phyloP scores from a whole-genome alignment of 2,113 vertebrate species.

The Coracopsis vasa region DNA sequence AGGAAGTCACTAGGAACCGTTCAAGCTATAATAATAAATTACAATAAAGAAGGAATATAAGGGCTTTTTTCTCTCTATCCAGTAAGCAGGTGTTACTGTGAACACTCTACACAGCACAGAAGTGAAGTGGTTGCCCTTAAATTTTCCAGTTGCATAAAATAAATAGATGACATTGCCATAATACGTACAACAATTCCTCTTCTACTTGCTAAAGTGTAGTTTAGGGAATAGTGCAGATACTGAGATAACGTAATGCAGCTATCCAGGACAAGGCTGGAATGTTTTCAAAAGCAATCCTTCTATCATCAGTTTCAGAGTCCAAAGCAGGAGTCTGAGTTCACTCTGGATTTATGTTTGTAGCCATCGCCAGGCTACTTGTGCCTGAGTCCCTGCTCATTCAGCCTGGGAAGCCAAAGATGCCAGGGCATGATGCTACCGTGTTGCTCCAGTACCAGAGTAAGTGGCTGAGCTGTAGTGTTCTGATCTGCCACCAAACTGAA shows the following conservation, averaged over 20 bases:
- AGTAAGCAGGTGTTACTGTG: slow-evolving; percentile 50
- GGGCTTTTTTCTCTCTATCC: slow-evolving; percentile 31
- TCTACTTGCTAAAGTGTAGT: neutral
- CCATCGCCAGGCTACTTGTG: neutral
- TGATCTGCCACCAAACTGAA: neutral
- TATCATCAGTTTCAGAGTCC: neutral
- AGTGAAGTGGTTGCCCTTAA: slow-evolving; percentile 20
- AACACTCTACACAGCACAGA: neutral
- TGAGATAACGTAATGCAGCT: neutral
- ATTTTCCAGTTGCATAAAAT: slow-evolving; percentile 31
- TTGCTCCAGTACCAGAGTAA: neutral
- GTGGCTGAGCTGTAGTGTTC: neutral
- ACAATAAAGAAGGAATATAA: slow-evolving; percentile 18
- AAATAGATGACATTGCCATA: slow-evolving; percentile 40
- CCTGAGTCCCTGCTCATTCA: neutral
- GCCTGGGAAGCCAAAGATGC: neutral
- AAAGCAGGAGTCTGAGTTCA: neutral
- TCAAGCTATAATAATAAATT: slow-evolving; percentile 52
- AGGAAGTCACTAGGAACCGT: slow-evolving; percentile 59
- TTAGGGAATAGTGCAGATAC: slow-evolving; percentile 6
- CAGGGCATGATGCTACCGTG: fast-evolving
- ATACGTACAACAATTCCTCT: slow-evolving; percentile 2
- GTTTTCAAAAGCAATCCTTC: slow-evolving; percentile 13
- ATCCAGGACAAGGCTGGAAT: neutral
- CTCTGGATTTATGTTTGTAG: neutral